Evolutionary conservation across 2,888 invertebrate genomes (phyloP), one percentile per base, ranked within the genome.

Genomic region (Epiblema foenella): DNA sequence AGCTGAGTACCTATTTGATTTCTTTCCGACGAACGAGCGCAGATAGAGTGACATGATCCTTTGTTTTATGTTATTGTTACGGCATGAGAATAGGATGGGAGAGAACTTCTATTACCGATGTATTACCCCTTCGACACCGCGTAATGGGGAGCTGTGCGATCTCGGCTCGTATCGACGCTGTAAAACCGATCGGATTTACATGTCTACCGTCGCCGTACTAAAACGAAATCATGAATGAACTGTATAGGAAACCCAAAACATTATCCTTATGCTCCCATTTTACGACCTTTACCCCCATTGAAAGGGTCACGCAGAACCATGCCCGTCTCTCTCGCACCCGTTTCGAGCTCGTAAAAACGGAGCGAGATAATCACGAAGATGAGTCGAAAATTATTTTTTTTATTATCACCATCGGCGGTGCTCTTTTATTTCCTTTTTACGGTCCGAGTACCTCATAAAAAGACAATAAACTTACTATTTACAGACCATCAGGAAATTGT

Each of bases 401-500:
- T 93, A 93, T 93, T 93, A 93, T 92, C 93, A 91, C 93, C 93
- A 93, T 91, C 93, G 93, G 93, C 92, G 93, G 93, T 92, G 93
- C 93, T 91, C 93, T 93, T 94, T 94, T 94, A 94, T 94, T 94
- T 93, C 93, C 90, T 93, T 94, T 94, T 94, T 93, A 94, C 92
- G 93, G 92, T 92, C 93, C 91, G 93, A 93, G 93, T 93, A 93
- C 93, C 93, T 93, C 94, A 94, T 94, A 94, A 94, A 93, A 93
- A 93, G 91, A 93, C 93, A 93, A 91, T 94, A 94, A 94, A 94
- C 93, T 93, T 93, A 93, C 93, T 93, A 94, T 94, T 94, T 94
- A 94, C 93, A 93, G 93, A 93, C 93, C 93, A 93, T 93, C 93
- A 93, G 93, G 93, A 93, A 93, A 93, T 93, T 93, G 93, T 93